Base-by-base conservation (phyloP, 2,797 vertebrate species). In the Lophius americanus region DNA sequence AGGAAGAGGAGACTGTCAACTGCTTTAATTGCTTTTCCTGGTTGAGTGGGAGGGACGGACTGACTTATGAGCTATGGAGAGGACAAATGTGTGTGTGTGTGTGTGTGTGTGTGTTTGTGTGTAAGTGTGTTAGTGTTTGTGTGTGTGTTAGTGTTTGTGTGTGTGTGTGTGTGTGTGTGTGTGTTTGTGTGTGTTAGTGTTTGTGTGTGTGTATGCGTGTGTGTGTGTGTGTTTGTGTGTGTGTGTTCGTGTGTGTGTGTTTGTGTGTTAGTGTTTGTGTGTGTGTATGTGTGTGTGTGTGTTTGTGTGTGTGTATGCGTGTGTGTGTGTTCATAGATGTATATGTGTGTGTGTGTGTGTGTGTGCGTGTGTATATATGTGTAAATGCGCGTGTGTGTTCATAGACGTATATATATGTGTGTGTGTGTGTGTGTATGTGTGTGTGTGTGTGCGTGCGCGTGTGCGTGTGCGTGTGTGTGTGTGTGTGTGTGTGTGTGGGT, bases 1-100 rank as follows among this genome's bases (percentile, higher is more conserved):
- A 43, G 55, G 46, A 48, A 43, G 49, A 37, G 35, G 53, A 33
- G 50, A 50, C 51, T 59, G 60, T 67, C 75, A 78, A 76, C 62
- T 2, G 41, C 67, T 82, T 82, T 83, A 86, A 88, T 85, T 85
- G 81, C 81, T 78, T 87, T 82, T 81, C 72, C 78, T 78, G 78
- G 68, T 61, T 51, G 73, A 55, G 84, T 75, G 80, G 82, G 83
- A 73, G 75, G 75, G 44, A 52, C 37, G 50, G 83, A 83, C 79
- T 75, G 85, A 82, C 80, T 88, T 79, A 81, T 72, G 83, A 64
- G 73, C 69, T 64, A 78, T 77, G 78, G 82, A 83, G 75, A 83
- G 65, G 64, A 78, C 63, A 50, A 54, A 72, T 70, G 65, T 57
- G 57, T 41, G 33, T 48, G 50, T 62, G 43, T 39, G 51, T 84